A percentile compares a stretch with the other conserved stretches of the same genome.
phyloP scores from a whole-genome alignment of 1,140 invertebrate genomes.

The Epicauta chinensis region DNA sequence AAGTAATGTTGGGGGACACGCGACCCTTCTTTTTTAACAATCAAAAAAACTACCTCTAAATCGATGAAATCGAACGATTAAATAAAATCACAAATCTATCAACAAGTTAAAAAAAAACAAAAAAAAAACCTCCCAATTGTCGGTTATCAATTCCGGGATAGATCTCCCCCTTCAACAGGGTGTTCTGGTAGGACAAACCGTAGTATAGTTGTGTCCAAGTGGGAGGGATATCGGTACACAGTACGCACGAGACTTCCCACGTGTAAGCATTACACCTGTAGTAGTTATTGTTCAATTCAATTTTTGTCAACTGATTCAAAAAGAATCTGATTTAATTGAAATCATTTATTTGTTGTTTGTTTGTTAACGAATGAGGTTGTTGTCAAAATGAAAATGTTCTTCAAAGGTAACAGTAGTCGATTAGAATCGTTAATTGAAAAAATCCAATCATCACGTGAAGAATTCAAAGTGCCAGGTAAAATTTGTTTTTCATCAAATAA shows the following conservation, averaged over 20 bases:
- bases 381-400: conserved; percentile 27
- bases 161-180: no score
- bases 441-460: conserved; percentile 71
- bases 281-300: neutral
- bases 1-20: neutral
- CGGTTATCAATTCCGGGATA: no score
- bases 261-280: conserved; percentile 13
- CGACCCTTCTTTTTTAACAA: no score
- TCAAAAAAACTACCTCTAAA: no score
- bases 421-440: conserved; percentile 76
- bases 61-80: no score
- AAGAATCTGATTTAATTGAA: no score
- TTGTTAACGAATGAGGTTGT: no score
- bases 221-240: conserved; percentile 8
- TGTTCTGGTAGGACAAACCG: conserved; percentile 11
- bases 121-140: no score
- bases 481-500: neutral
- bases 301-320: no score
- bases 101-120: no score
- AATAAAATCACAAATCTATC: no score
- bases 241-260: conserved; percentile 12
- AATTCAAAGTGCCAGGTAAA: conserved; percentile 10
- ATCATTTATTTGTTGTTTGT: no score
- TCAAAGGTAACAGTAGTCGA: conserved; percentile 64
- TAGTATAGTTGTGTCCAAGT: conserved; percentile 9